These are phyloP conservation scores for Cossypha heuglini DNA, from an alignment of 2,797 vertebrate species.

Conservation along the genomic window DNA sequence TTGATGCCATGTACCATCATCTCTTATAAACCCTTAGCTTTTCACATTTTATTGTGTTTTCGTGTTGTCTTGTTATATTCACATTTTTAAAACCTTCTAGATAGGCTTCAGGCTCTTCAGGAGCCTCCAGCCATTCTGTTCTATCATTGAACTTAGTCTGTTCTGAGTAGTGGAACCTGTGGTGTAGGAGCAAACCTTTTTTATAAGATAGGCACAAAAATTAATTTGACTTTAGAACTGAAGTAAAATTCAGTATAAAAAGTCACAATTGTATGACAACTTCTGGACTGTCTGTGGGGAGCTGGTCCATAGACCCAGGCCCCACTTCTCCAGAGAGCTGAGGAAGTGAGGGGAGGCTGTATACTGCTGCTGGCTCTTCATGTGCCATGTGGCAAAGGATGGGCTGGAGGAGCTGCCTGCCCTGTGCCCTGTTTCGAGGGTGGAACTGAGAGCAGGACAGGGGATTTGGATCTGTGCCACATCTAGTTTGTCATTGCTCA, in stretches of 20 bases:
- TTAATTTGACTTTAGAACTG: background rate
- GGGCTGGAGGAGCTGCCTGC: background rate
- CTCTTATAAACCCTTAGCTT: background rate
- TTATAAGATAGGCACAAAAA: background rate
- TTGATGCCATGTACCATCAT: background rate
- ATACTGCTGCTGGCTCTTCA: background rate
- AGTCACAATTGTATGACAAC: background rate
- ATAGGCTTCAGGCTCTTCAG: background rate
- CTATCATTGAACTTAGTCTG: background rate
- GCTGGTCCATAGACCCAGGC: fast-evolving
- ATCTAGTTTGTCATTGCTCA: background rate
- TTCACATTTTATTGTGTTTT: background rate
- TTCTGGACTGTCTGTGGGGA: background rate
- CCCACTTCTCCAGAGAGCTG: background rate
- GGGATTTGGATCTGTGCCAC: fast-evolving
- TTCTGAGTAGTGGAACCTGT: background rate
- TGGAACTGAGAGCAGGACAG: background rate
- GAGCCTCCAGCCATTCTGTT: background rate
- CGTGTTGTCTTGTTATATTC: fast-evolving
- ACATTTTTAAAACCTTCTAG: background rate
- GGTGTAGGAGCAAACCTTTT: background rate
- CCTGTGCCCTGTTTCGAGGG: background rate
- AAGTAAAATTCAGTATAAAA: background rate
- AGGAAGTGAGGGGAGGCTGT: background rate
- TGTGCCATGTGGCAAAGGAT: fast-evolving